These are phyloP conservation scores for Oeneis ivallda DNA, from an alignment of 2,888 invertebrate genomes.

Conservation along the genomic window DNA sequence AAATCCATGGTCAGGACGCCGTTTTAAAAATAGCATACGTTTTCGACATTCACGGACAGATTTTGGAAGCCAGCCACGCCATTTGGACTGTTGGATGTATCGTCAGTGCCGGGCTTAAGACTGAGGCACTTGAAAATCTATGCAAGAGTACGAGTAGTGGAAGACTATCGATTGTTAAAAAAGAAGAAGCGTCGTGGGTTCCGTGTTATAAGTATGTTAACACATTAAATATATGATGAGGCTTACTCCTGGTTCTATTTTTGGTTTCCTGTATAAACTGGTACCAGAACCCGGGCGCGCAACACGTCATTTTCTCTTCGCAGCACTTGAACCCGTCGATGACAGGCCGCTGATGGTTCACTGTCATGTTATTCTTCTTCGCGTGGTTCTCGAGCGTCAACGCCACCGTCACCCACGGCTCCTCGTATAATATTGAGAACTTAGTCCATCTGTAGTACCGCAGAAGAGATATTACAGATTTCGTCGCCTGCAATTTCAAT, in stretches of 20 bases:
- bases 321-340: constrained; percentile 89
- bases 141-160: too few relatives aligned
- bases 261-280: constrained; percentile 92
- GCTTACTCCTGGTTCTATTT: constrained; percentile 91
- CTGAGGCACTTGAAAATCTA: background rate
- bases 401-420: constrained; percentile 91
- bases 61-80: too few relatives aligned
- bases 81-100: too few relatives aligned
- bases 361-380: constrained; percentile 88
- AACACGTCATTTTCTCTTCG: constrained; percentile 87
- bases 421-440: constrained; percentile 94
- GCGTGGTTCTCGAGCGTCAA: constrained; percentile 90
- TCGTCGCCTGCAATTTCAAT: constrained; percentile 86
- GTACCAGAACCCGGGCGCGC: constrained; percentile 90
- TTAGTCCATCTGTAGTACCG: constrained; percentile 96
- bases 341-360: constrained; percentile 88
- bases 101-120: too few relatives aligned
- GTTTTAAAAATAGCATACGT: too few relatives aligned
- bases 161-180: too few relatives aligned
- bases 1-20: too few relatives aligned
- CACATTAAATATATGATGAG: too few relatives aligned
- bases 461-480: constrained; percentile 95
- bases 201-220: too few relatives aligned
- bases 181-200: too few relatives aligned
- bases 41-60: too few relatives aligned